Evolutionary conservation across 2,113 vertebrate species (phyloP).

Genomic region (Menidia beryllina): DNA sequence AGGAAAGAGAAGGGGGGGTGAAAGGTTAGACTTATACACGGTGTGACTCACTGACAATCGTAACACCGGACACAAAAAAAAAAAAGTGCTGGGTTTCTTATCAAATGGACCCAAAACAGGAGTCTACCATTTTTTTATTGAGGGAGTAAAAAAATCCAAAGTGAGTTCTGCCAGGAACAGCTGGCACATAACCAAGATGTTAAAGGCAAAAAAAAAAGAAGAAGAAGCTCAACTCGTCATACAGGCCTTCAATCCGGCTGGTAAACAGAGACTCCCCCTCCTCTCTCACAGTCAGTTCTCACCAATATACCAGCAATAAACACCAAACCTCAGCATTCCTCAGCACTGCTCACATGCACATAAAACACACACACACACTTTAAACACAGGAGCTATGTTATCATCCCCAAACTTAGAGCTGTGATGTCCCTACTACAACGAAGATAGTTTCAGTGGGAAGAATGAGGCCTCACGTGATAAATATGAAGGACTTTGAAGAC

Average conservation of each 20-base stretch:
- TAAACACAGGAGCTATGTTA: slow-evolving; percentile 20
- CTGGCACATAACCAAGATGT: slow-evolving; percentile 32
- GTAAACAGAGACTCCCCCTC: slow-evolving; percentile 47
- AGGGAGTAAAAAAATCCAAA: neutral
- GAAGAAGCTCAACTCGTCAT: slow-evolving; percentile 40
- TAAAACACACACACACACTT: slow-evolving; percentile 26
- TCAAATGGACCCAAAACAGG: slow-evolving; percentile 13
- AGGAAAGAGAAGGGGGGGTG: neutral
- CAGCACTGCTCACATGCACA: slow-evolving; percentile 37
- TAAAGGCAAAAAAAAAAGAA: slow-evolving; percentile 47
- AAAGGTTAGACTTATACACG: neutral
- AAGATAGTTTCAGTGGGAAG: neutral
- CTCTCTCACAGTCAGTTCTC: slow-evolving; percentile 58
- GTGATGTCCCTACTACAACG: neutral
- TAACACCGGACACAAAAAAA: slow-evolving; percentile 8
- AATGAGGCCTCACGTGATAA: too few species aligned
- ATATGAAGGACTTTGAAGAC: too few species aligned
- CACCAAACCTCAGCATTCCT: slow-evolving; percentile 72
- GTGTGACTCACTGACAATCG: neutral
- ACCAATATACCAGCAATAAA: slow-evolving; percentile 66
- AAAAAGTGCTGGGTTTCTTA: slow-evolving; percentile 6
- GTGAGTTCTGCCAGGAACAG: slow-evolving; percentile 26
- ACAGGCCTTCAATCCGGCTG: slow-evolving; percentile 44
- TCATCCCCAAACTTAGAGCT: neutral
- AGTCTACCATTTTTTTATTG: slow-evolving; percentile 12